Conservation (phyloP, 2,797 vertebrate genomes). For the Parotocinclus haroldoi region DNA sequence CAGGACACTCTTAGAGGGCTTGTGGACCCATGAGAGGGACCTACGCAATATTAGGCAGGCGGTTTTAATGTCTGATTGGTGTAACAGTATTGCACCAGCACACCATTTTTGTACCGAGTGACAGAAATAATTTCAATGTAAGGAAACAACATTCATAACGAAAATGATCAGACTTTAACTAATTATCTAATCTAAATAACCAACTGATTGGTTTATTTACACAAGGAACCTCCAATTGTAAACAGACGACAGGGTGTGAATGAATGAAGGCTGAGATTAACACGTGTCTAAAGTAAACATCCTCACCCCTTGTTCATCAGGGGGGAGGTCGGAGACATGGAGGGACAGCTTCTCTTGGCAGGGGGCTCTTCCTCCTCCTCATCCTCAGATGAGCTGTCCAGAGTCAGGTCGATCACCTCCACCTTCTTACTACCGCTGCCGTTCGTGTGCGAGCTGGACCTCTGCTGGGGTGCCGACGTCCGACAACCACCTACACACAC, state of each 20-base stretch:
- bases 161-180: too few relatives aligned
- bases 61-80: too few relatives aligned
- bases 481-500: conserved; percentile 64
- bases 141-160: too few relatives aligned
- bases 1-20: too few relatives aligned
- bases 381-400: conserved; percentile 95
- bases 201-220: too few relatives aligned
- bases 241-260: not conserved
- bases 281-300: not conserved
- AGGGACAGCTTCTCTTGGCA: conserved; percentile 86
- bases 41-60: too few relatives aligned
- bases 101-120: too few relatives aligned
- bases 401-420: conserved; percentile 93
- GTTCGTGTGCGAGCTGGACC: conserved; percentile 69
- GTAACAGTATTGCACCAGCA: too few relatives aligned
- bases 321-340: conserved; percentile 86
- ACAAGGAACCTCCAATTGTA: too few relatives aligned
- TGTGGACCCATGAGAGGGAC: too few relatives aligned
- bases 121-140: too few relatives aligned
- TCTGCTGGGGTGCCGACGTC: conserved; percentile 80
- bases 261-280: not conserved
- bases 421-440: conserved; percentile 81
- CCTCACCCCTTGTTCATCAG: conserved; percentile 86
- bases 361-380: conserved; percentile 89
- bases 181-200: too few relatives aligned